Evolutionary conservation across 1,140 invertebrate genomes (phyloP), one percentile per base, ranked within the genome.

Genomic region (Ostrea edulis): DNA sequence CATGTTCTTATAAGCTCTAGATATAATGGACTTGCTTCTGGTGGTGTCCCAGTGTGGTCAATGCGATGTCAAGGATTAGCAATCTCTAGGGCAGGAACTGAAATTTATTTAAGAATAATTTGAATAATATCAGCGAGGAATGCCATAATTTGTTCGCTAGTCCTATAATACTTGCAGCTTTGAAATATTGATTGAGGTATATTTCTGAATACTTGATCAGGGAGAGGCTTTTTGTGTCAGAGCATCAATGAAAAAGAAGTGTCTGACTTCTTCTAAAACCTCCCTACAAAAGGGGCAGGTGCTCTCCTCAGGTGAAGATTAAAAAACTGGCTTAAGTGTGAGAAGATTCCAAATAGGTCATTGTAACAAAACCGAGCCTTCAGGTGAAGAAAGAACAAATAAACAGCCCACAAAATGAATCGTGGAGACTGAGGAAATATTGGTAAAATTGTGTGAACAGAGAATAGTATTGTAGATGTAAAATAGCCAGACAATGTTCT

Each of bases 291-390:
- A 35, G 29, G 68, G 68, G 68, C 68, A 77, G 68, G 68, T 77
- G 68, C 68, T 77, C 68, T 77, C 68, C 29, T 77, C 68, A 77
- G 68, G 68, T 77, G 68, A 77, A 77, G 29, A 71, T 62, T 62
- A 25, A 71, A 71, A 77, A 77, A 29, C 14, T 12, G 14, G 29
- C 29, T 77, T 25, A 35, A 77, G 68, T 77, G 68, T 77, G 68
- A 77, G 68, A 77, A 77, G 68, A 77, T 77, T 17, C 68, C 25
- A 77, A 77, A 77, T 77, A 77, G 68, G 68, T 35, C 68, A 77
- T 77, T 77, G 68, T 77, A 77, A 77, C 68, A 77, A 77, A 25
- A 62, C 25, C 14, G 68, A 77, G 14, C 68, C 68, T 25, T 25
- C 25, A 25, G 68, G 68, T 77, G 29, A 11, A 77, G 68, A 77